Base-by-base conservation (phyloP, 2,797 vertebrate species). In the Sparus aurata region DNA sequence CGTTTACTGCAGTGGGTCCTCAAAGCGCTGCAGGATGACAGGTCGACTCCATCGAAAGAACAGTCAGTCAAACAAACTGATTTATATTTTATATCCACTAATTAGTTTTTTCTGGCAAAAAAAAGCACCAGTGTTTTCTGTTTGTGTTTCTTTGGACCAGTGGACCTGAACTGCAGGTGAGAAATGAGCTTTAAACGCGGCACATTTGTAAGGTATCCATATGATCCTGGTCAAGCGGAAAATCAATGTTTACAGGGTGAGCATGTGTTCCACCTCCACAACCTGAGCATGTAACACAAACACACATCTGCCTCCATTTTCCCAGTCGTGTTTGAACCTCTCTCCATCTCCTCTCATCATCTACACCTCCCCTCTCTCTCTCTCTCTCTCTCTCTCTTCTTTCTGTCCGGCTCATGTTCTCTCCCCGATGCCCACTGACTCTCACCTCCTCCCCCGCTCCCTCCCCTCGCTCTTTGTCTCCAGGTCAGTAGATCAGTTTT, bases 401-500 rank as follows among this genome's bases (percentile, higher is more conserved):
- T 45, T 73, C 75, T 68, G 52, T 68, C 34, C 69, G 66, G 49
- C 85, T 91, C 82, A 45, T 50, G 63, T 91, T 89, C 34, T 88
- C 84, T 75, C 77, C 68, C 81, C 63, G 75, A 84, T 87, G 80
- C 87, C 83, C 82, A 52, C 80, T 69, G 75, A 68, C 72, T 82
- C 80, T 61, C 71, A 2, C 67, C 69, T 65, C 27, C 66, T 46
- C 38, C 54, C 57, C 2, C 25, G 5, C 68, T 60, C 64, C 73
- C 84, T 64, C 75, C 66, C 69, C 61, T 73, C 58, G 12, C 69
- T 78, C 75, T 85, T 85, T 84, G 84, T 90, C 74, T 85, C 75
- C 82, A 71, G 93, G 89, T 92, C 91, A 91, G 85, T 79, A 85
- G 91, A 93, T 94, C 86, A 76, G 81, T 85, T 94, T 93, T 90